A percentile compares a stretch with the other conserved stretches of the same genome.
Conservation (phyloP, 2,113 vertebrate genomes). For the Gadus chalcogrammus region DNA sequence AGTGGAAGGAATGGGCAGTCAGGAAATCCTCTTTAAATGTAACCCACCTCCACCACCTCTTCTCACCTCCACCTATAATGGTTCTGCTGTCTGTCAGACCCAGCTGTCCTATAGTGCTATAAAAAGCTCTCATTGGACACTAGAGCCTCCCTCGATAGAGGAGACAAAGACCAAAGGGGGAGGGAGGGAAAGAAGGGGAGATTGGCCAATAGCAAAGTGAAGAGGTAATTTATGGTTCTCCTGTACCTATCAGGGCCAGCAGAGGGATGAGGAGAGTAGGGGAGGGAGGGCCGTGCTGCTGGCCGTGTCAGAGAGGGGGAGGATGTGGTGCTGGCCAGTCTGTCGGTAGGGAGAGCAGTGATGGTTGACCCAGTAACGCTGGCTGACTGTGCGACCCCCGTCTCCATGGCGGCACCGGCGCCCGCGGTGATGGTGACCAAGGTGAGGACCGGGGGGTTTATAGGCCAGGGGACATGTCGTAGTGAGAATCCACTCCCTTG, state of each 20-base stretch:
- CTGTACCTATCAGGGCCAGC: background rate
- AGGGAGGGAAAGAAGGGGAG: no score
- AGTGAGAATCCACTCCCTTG: no score
- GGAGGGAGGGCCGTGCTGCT: constrained; percentile 21
- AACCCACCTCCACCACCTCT: background rate
- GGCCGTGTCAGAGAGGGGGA: constrained; percentile 9
- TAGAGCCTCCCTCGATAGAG: no score
- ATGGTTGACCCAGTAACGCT: constrained; percentile 61
- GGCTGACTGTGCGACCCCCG: constrained; percentile 17
- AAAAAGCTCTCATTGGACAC: constrained; percentile 57
- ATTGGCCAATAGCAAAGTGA: no score
- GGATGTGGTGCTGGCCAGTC: background rate
- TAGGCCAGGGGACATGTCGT: no score
- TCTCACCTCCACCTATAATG: background rate
- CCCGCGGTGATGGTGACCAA: constrained; percentile 37
- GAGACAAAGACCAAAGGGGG: no score
- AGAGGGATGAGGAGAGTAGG: constrained; percentile 40
- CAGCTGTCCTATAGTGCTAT: constrained; percentile 59
- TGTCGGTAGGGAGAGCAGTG: background rate
- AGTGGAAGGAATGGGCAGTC: no score
- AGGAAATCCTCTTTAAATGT: no score
- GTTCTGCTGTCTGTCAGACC: constrained; percentile 25
- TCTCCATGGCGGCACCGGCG: constrained; percentile 17
- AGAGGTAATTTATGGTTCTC: no score
- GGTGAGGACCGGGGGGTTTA: constrained; percentile 34